Conservation (phyloP, 2,113 vertebrate genomes). For the Tragulus kanchil region DNA sequence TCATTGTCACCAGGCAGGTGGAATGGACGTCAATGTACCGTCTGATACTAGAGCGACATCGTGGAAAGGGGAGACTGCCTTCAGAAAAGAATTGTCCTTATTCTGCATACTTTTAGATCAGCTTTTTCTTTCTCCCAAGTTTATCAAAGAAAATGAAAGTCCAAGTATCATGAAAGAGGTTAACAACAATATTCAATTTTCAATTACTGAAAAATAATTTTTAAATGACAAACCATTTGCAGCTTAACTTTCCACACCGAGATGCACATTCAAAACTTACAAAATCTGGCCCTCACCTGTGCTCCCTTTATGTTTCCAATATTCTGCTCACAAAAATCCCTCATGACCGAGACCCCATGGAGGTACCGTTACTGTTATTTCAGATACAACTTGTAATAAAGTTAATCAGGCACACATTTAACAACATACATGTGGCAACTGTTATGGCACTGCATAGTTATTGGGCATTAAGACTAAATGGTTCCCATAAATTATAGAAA, state of each 20-base stretch:
- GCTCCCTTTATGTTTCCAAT: neutral
- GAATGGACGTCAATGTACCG: neutral
- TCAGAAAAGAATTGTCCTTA: neutral
- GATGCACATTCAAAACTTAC: neutral
- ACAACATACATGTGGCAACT: constrained; percentile 67
- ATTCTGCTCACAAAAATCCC: constrained; percentile 59
- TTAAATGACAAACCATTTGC: neutral
- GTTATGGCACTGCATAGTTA: constrained; percentile 68
- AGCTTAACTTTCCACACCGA: neutral
- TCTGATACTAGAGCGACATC: neutral
- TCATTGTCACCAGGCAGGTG: neutral
- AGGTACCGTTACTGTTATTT: constrained; percentile 45
- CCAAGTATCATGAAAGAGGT: neutral
- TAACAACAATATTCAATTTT: neutral
- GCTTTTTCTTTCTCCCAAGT: constrained; percentile 38
- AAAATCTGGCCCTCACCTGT: neutral
- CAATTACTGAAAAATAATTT: constrained; percentile 3
- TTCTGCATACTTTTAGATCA: neutral
- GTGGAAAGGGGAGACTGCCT: neutral
- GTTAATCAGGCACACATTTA: constrained; percentile 72
- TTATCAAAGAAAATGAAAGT: constrained; percentile 57
- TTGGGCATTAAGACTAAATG: constrained; percentile 77
- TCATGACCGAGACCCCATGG: constrained; percentile 5
- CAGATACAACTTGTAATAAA: constrained; percentile 70
- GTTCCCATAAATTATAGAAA: constrained; percentile 75